phyloP scores from a whole-genome alignment of 2,888 invertebrate genomes.

The Erebia epiphron region DNA sequence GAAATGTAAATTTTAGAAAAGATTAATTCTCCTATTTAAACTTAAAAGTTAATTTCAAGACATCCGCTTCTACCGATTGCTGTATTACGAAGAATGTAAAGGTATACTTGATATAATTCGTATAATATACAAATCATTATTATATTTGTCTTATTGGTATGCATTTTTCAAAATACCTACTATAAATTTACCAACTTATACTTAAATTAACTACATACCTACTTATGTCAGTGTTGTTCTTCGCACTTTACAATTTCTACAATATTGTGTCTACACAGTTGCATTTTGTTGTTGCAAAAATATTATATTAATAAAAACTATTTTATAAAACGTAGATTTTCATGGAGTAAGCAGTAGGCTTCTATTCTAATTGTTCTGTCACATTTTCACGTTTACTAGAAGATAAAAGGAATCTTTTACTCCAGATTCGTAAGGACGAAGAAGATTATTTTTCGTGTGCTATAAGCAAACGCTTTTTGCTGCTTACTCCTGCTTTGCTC shows the following conservation, averaged over 20 bases:
- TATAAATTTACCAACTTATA: constrained; percentile 18
- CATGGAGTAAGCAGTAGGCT: constrained; percentile 70
- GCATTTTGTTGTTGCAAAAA: constrained; percentile 72
- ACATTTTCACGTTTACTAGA: background rate
- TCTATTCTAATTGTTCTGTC: constrained; percentile 25
- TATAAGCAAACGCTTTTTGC: constrained; percentile 39
- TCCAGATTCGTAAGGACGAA: background rate
- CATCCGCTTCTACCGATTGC: constrained; percentile 25
- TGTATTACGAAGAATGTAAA: background rate
- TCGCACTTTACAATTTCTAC: constrained; percentile 70
- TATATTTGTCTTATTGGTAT: background rate
- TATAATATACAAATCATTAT: background rate
- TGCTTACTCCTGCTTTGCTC: constrained; percentile 77
- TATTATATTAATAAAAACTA: constrained; percentile 53
- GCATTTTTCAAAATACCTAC: constrained; percentile 18
- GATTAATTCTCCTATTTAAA: background rate
- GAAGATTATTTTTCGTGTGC: background rate
- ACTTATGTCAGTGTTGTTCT: constrained; percentile 51
- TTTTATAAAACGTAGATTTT: constrained; percentile 67
- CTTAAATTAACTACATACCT: constrained; percentile 29
- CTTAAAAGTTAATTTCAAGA: background rate
- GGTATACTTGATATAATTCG: background rate
- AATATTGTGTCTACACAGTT: constrained; percentile 68
- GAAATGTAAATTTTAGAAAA: background rate
- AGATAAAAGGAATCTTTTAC: background rate